Evolutionary conservation across 2,113 vertebrate species (phyloP).

Genomic region (Malurus alboscapulatus): DNA sequence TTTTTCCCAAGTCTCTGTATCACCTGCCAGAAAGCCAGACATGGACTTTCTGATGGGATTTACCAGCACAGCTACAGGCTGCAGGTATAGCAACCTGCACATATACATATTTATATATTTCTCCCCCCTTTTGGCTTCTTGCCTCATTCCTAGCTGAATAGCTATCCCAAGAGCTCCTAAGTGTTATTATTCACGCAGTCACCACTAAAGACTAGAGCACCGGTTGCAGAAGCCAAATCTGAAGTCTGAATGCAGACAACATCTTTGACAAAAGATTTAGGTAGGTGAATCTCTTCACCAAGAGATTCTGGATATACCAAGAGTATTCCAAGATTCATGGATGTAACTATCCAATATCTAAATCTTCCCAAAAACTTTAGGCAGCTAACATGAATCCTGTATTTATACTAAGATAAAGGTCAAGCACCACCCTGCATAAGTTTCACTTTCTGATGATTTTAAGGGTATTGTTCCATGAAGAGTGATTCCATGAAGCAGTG

Average conservation of each 20-base stretch:
- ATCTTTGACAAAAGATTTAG: background rate
- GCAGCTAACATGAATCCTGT: background rate
- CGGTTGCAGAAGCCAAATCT: background rate
- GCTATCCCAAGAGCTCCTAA: background rate
- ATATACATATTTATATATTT: background rate
- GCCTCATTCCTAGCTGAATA: background rate
- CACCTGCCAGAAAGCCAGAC: background rate
- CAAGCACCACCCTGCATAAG: background rate
- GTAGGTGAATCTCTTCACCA: background rate
- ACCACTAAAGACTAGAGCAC: background rate
- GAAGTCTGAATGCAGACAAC: background rate
- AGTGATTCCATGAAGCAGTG: background rate
- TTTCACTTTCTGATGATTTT: background rate
- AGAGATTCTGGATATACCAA: background rate
- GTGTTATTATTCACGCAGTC: background rate
- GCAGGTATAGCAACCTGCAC: too few species aligned
- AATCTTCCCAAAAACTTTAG: background rate
- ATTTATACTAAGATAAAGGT: background rate
- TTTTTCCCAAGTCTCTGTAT: background rate
- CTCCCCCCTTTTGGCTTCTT: too few species aligned
- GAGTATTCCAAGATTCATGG: background rate
- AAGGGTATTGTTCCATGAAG: background rate
- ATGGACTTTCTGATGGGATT: background rate
- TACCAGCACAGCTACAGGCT: background rate
- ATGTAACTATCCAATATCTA: background rate